Conservation (phyloP, 2,797 vertebrate species). For the Notolepis coatsorum region DNA sequence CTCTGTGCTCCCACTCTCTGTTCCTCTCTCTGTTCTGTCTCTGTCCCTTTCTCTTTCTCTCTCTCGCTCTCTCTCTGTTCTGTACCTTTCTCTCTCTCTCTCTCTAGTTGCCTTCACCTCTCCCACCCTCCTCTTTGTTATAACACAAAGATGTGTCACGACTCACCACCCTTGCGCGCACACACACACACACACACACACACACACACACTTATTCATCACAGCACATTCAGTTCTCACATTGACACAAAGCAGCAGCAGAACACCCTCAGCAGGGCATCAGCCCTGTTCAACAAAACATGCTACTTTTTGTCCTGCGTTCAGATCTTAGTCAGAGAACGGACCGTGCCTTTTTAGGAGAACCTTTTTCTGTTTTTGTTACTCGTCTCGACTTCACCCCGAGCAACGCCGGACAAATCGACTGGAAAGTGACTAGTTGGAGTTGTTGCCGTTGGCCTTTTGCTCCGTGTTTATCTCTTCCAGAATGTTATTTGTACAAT, state of each 20-base stretch:
- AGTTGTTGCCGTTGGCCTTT: slow-evolving; percentile 2
- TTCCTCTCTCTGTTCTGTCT: neutral
- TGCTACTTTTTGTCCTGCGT: neutral
- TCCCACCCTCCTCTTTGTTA: slow-evolving; percentile 31
- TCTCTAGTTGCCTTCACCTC: slow-evolving; percentile 2
- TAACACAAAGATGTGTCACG: neutral
- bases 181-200: slow-evolving; percentile 7
- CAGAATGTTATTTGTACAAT: slow-evolving; percentile 20
- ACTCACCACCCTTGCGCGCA: too few species aligned
- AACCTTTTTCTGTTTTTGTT: neutral
- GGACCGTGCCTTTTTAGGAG: neutral
- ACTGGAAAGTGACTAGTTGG: neutral
- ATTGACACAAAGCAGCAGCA: neutral
- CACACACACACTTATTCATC: neutral
- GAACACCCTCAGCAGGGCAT: neutral
- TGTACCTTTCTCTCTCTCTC: slow-evolving; percentile 18
- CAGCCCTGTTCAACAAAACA: neutral
- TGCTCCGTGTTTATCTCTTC: slow-evolving; percentile 8
- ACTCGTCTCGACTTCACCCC: neutral
- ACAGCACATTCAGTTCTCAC: neutral
- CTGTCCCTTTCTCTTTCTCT: neutral
- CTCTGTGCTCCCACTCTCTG: too few species aligned
- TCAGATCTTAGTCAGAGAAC: neutral
- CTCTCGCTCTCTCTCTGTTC: neutral
- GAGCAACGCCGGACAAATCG: neutral